phyloP scores from a whole-genome alignment of 2,113 vertebrate genomes.

The Ptilonorhynchus violaceus region DNA sequence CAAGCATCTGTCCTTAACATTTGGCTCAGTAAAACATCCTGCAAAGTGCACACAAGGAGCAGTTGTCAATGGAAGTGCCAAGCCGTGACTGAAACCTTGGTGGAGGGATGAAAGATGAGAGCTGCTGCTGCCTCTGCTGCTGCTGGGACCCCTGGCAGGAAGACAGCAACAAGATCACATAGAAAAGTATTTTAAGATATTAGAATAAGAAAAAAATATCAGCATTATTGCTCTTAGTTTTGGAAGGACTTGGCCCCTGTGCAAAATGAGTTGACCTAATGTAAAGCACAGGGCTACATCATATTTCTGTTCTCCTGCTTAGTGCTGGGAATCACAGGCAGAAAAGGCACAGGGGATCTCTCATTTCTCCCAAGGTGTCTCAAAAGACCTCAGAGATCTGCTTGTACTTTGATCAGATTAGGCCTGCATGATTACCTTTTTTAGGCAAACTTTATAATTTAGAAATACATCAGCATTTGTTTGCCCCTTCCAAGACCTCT shows the following conservation, averaged over 20 bases:
- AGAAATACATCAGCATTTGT: background rate
- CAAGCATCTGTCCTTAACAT: background rate
- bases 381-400: background rate
- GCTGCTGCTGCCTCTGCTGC: background rate
- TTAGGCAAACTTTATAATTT: background rate
- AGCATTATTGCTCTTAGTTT: background rate
- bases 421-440: background rate
- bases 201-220: background rate
- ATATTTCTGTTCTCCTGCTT: background rate
- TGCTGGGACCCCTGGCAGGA: background rate
- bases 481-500: background rate
- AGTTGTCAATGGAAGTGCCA: background rate
- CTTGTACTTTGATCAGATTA: background rate
- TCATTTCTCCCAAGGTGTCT: background rate
- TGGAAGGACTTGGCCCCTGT: background rate
- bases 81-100: background rate
- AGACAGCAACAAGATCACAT: background rate
- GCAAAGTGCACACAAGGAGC: background rate
- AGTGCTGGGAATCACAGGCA: background rate
- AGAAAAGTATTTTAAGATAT: background rate
- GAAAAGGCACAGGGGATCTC: background rate
- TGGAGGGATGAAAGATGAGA: background rate
- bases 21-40: background rate
- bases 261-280: background rate
- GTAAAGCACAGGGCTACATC: background rate